phyloP scores from a whole-genome alignment of 2,797 vertebrate species.

The Scyliorhinus canicula region DNA sequence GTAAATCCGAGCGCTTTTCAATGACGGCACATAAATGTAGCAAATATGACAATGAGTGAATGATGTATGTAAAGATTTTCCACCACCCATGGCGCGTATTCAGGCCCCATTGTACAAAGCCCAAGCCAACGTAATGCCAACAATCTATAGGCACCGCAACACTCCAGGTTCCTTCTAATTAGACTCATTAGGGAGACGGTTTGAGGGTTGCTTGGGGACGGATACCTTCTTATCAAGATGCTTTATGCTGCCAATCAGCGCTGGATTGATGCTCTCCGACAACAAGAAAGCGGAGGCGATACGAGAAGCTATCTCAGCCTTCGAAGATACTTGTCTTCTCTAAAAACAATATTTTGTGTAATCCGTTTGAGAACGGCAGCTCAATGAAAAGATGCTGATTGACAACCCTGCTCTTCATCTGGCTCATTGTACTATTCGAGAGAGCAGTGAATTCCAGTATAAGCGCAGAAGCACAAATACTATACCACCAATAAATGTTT shows the following conservation, averaged over 20 bases:
- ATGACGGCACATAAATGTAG: constrained; percentile 76
- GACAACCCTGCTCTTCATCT: not conserved
- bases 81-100: constrained; percentile 73
- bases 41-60: constrained; percentile 69
- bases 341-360: constrained; percentile 29
- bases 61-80: constrained; percentile 62
- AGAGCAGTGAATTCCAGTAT: not conserved
- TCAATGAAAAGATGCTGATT: not conserved
- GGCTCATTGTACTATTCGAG: not conserved
- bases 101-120: constrained; percentile 58
- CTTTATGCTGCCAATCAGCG: constrained; percentile 50
- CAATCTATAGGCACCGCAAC: constrained; percentile 48
- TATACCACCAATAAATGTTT: not conserved
- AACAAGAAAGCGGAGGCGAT: not conserved
- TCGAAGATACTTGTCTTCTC: constrained; percentile 38
- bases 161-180: constrained; percentile 61
- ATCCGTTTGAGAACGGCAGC: not conserved
- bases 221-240: constrained; percentile 49
- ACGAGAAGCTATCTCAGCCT: constrained; percentile 38
- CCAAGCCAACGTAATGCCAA: constrained; percentile 47
- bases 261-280: constrained; percentile 27
- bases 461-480: not conserved
- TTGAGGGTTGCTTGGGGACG: constrained; percentile 51
- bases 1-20: constrained; percentile 73
- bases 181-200: constrained; percentile 65